A percentile compares a stretch with the other conserved stretches of the same genome.
These are phyloP conservation scores for Griposia aprilina DNA, from an alignment of 2,888 invertebrate genomes.

Conservation along the genomic window DNA sequence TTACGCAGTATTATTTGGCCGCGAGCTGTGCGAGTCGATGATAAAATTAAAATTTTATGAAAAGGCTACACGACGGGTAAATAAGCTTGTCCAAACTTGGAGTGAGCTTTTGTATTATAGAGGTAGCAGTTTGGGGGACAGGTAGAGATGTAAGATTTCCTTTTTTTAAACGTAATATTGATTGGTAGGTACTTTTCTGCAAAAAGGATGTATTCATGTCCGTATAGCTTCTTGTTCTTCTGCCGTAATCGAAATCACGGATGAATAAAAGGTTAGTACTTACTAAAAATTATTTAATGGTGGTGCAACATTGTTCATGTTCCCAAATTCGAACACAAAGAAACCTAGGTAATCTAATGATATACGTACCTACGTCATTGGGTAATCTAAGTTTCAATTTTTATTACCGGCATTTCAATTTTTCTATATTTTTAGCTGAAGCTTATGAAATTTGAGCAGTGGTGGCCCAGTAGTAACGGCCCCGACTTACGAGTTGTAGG, in stretches of 20 bases:
- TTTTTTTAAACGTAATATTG: not conserved
- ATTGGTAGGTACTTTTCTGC: not conserved
- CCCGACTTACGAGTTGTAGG: too few relatives aligned
- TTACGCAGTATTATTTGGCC: slow-evolving; percentile 64
- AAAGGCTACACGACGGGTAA: slow-evolving; percentile 51
- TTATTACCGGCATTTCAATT: too few relatives aligned
- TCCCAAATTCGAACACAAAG: not conserved
- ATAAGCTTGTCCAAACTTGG: slow-evolving; percentile 54
- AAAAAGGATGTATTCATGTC: not conserved
- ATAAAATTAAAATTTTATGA: slow-evolving; percentile 68
- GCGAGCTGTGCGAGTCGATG: slow-evolving; percentile 57
- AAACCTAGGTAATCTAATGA: not conserved
- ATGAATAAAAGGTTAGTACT: not conserved
- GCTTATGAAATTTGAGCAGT: too few relatives aligned
- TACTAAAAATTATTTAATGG: not conserved
- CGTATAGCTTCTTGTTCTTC: not conserved
- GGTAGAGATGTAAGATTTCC: not conserved
- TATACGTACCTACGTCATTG: too few relatives aligned
- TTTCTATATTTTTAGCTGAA: too few relatives aligned
- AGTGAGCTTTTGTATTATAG: slow-evolving; percentile 29
- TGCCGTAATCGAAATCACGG: not conserved
- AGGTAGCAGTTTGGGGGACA: not conserved
- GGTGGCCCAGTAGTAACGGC: too few relatives aligned
- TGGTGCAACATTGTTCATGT: not conserved
- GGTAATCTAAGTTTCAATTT: too few relatives aligned